Base-by-base conservation (phyloP, 2,888 invertebrate genomes). In the Calameuta pallipes region DNA sequence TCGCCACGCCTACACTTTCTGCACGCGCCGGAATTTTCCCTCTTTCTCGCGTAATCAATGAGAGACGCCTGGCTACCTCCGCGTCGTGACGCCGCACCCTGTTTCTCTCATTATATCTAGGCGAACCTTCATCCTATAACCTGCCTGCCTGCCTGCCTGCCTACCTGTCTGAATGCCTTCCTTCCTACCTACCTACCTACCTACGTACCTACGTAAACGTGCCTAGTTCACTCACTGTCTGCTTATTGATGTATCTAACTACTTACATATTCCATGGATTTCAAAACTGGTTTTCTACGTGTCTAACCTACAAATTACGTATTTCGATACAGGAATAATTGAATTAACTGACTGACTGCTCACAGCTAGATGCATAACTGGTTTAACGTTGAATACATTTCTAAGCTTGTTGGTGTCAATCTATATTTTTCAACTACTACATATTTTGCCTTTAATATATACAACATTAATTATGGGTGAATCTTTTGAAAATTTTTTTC, bases 1-100 rank as follows among this genome's bases (percentile, higher is more conserved):
- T 88, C 85, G 91, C 91, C 91, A 90, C 91, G 91, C 91, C 91
- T 90, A 90, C 90, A 88, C 87, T 89, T 88, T 89, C 87, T 56
- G 87, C 85, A 81, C 84, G 85, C 86, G 75, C 75, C 84, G 85
- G 85, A 90, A 87, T 90, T 89, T 90, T 89, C 91, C 89, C 90
- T 91, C 91, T 91, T 91, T 90, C 91, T 91, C 90, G 88, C 89
- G 89, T 89, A 91, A 91, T 91, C 91, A 90, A 91, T 91, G 91
- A 88, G 88, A 83, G 82, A 86, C 74, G 79, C 76, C 75, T 56
- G 76, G 77, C 79, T 77, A 68, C 77, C 76, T 36, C 78, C 76
- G 77, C 78, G 78, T 76, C 81, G 79, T 79, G 78, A 77, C 80
- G 79, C 80, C 76, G 71, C 76, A 76, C 71, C 76, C 81, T 73